Evolutionary conservation across 1,140 invertebrate species (phyloP), one percentile per base, ranked within the genome.

Genomic region (Drosophila tristis): DNA sequence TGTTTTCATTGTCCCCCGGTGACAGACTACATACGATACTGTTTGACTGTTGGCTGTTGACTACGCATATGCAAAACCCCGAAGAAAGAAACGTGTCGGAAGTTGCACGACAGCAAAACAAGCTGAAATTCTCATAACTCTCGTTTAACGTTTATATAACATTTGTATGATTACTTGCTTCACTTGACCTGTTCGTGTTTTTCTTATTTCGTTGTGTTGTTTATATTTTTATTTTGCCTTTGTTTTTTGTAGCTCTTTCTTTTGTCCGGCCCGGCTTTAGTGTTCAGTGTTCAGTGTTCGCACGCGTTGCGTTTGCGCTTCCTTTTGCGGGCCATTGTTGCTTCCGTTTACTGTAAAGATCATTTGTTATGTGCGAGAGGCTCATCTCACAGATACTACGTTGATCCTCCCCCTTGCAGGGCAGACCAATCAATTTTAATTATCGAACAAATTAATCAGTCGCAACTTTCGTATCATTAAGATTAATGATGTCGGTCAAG

Each of bases 381-480:
- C 53, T 74, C 72, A 65, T 8, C 42, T 15, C 5, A 25, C n/a
- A 25, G 1, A 25, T 11, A n/a, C 5, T 51, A 25, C 70, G 20
- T 2, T 20, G 20, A 20, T 56, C 31, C 60, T 49, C 55, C 49
- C 57, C 31, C 29, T 39, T 39, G 25, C 43, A 51, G 47, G 53
- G 61, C 54, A 63, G 58, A 39, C 62, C 68, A 79, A 89, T 89
- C 84, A 89, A 89, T 89, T 89, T 89, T 89, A 89, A 89, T 89
- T 89, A 89, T 89, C 79, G 79, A 71, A 77, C 84, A 89, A 80
- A 89, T 89, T 87, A 87, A 87, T 87, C 84, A 82, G 84, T 89
- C 84, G 72, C 84, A 84, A 77, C 62, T 82, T 74, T 89, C 75
- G 79, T 82, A 89, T 89, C 84, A 89, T 89, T 89, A 89, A 89